Evolutionary conservation across 2,888 invertebrate genomes (phyloP).

Genomic region (Lasioglossum marginatum): DNA sequence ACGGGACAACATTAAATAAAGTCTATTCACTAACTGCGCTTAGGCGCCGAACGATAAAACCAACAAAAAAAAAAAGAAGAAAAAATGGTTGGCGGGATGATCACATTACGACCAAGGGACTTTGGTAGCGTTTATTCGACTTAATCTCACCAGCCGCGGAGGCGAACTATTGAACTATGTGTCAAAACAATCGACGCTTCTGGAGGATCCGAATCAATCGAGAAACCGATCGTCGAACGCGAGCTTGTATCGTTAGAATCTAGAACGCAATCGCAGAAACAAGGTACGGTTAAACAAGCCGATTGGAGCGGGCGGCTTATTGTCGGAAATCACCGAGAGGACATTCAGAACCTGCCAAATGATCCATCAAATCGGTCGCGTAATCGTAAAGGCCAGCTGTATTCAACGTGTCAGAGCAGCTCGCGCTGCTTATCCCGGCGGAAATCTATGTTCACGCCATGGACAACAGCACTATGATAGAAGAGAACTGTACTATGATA

Average conservation of each 20-base stretch:
- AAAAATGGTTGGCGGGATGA: not conserved
- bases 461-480: not conserved
- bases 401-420: conserved; percentile 2
- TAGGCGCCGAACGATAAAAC: not conserved
- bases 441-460: conserved; percentile 8
- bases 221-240: not conserved
- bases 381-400: conserved; percentile 3
- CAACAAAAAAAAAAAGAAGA: not conserved
- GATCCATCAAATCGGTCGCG: conserved; percentile 15
- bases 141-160: not conserved
- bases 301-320: not conserved
- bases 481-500: conserved; percentile 6
- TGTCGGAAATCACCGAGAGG: conserved; percentile 11
- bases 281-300: conserved; percentile 8
- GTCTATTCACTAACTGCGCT: not conserved
- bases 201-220: not conserved
- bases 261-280: conserved; percentile 12
- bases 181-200: not conserved
- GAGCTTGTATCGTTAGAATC: not conserved
- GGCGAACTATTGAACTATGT: not conserved
- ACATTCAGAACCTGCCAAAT: conserved; percentile 50
- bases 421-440: not conserved
- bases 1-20: not conserved
- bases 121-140: not conserved
- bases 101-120: not conserved